Conservation (phyloP, 2,888 invertebrate species). For the Rhagium mordax region DNA sequence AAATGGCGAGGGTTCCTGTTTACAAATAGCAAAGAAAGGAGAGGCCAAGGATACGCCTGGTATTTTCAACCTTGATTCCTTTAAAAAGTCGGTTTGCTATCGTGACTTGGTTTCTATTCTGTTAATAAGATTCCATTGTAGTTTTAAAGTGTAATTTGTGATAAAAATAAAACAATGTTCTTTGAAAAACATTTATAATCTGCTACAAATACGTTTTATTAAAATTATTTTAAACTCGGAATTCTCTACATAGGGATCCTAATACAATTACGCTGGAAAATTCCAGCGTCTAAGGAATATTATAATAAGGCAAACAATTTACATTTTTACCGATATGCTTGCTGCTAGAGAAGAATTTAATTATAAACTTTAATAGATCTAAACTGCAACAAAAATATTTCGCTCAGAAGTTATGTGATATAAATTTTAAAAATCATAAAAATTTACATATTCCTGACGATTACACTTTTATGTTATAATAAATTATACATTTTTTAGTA, state of each 20-base stretch:
- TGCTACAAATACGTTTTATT: too few relatives aligned
- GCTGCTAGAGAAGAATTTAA: not conserved
- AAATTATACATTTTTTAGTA: conserved; percentile 2
- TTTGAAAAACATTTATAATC: too few relatives aligned
- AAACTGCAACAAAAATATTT: not conserved
- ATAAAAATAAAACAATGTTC: not conserved
- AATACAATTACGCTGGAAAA: too few relatives aligned
- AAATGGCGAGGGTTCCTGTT: not conserved
- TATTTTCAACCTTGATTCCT: not conserved
- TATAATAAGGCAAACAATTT: too few relatives aligned
- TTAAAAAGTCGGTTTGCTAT: not conserved
- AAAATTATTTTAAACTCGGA: too few relatives aligned
- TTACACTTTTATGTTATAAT: conserved; percentile 5
- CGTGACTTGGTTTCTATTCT: not conserved
- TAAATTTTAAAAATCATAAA: conserved; percentile 16
- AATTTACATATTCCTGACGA: conserved; percentile 12
- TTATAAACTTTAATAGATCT: not conserved
- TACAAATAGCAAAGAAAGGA: conserved; percentile 3
- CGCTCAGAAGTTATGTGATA: not conserved
- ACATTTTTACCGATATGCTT: not conserved
- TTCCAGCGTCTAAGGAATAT: too few relatives aligned
- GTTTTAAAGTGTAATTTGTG: not conserved
- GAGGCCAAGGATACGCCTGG: conserved; percentile 16
- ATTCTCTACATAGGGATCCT: too few relatives aligned
- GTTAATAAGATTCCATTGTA: not conserved